Conservation (phyloP, 2,797 vertebrate genomes). For the Scarus forsteni region DNA sequence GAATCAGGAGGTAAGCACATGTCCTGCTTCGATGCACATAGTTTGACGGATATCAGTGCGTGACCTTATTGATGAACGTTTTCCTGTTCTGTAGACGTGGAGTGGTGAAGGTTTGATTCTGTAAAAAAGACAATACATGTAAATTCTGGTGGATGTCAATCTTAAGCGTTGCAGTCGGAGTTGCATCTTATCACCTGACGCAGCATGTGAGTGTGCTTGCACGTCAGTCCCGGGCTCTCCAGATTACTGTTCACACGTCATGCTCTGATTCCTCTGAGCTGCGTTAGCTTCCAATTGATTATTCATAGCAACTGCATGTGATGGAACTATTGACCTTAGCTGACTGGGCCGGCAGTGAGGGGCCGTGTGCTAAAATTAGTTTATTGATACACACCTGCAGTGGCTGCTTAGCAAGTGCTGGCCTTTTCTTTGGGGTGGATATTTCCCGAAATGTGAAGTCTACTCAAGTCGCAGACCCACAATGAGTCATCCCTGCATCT, state of each 20-base stretch:
- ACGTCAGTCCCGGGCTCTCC: not conserved
- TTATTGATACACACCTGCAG: conserved; percentile 63
- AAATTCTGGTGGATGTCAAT: no score
- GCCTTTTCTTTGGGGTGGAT: conserved; percentile 7
- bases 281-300: conserved; percentile 27
- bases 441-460: conserved; percentile 18
- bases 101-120: not conserved
- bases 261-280: conserved; percentile 32
- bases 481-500: conserved; percentile 60
- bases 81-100: not conserved
- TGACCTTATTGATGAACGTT: not conserved
- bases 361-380: conserved; percentile 39
- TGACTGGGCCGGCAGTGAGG: conserved; percentile 3
- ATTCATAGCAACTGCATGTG: conserved; percentile 14
- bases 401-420: conserved; percentile 37
- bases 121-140: no score
- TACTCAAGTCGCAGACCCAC: conserved; percentile 42
- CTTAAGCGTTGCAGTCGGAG: not conserved
- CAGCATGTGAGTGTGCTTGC: not conserved
- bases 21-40: not conserved
- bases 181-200: conserved; percentile 3
- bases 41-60: not conserved
- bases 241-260: not conserved
- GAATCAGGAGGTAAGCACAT: not conserved
- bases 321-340: conserved; percentile 40